A percentile compares a stretch with the other conserved stretches of the same genome.
These are phyloP conservation scores for Temnothorax unifasciatus DNA, from an alignment of 2,888 invertebrate genomes.

Conservation along the genomic window DNA sequence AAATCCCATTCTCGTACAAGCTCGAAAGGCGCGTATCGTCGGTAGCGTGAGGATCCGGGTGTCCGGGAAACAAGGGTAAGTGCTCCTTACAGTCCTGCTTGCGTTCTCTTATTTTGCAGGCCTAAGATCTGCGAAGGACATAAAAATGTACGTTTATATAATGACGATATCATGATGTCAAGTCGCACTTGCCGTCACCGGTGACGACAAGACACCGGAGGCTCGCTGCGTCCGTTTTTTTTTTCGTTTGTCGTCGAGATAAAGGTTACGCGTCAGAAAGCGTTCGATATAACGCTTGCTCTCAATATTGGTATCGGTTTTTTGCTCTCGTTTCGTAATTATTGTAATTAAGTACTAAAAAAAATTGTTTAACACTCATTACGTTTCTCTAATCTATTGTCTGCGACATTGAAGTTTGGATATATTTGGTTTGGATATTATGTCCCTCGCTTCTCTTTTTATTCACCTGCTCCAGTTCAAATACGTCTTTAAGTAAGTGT, in stretches of 20 bases:
- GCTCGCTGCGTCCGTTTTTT: background rate
- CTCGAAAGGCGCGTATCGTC: constrained; percentile 62
- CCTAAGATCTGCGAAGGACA: constrained; percentile 70
- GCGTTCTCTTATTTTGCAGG: constrained; percentile 27
- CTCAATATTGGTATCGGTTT: constrained; percentile 23
- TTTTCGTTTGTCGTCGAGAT: constrained; percentile 28
- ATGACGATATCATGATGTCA: constrained; percentile 75
- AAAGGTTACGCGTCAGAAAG: constrained; percentile 49
- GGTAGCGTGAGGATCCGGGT: constrained; percentile 34
- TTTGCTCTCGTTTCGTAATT: constrained; percentile 12
- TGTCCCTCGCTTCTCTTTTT: constrained; percentile 42
- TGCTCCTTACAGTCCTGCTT: constrained; percentile 28
- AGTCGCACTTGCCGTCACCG: constrained; percentile 58
- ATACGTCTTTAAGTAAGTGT: constrained; percentile 18
- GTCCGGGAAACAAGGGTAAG: constrained; percentile 41
- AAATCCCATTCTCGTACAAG: constrained; percentile 74
- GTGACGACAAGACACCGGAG: constrained; percentile 16
- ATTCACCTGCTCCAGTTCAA: background rate
- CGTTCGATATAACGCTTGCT: constrained; percentile 54
- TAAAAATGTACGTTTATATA: constrained; percentile 68
- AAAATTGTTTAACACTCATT: constrained; percentile 9
- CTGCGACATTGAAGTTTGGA: constrained; percentile 22
- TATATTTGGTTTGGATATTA: constrained; percentile 9
- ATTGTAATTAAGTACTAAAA: constrained; percentile 31
- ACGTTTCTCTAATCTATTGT: constrained; percentile 24